A percentile compares a stretch with the other conserved stretches of the same genome.
phyloP scores from a whole-genome alignment of 2,888 invertebrate species.

The Andrena camellia region DNA sequence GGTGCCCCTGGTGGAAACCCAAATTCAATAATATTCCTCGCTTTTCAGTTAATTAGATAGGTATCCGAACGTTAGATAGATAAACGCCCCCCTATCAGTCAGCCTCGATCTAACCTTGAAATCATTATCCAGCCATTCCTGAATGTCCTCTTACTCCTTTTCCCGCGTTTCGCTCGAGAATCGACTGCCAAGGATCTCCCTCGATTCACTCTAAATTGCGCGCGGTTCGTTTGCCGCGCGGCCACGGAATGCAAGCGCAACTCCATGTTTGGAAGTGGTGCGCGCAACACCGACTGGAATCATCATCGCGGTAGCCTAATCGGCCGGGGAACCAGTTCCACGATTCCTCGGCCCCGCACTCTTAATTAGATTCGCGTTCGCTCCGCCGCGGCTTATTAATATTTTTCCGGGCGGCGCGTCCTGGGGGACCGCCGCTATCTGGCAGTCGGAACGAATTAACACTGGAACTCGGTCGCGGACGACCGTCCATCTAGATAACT shows the following conservation, averaged over 20 bases:
- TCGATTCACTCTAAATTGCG: background rate
- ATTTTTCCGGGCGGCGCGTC: conserved; percentile 31
- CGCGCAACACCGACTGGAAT: background rate
- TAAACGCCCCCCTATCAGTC: too few relatives aligned
- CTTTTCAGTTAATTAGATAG: too few relatives aligned
- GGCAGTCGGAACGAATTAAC: conserved; percentile 48
- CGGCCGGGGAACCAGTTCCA: conserved; percentile 43
- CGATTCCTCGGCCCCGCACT: conserved; percentile 31
- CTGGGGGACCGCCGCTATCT: conserved; percentile 24
- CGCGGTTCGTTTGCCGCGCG: background rate
- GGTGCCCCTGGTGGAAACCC: too few relatives aligned
- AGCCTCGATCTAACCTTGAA: background rate
- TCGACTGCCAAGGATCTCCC: conserved; percentile 1
- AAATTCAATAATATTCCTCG: too few relatives aligned
- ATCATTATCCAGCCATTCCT: background rate
- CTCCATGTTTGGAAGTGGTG: conserved; percentile 29
- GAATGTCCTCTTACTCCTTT: background rate
- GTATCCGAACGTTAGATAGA: too few relatives aligned
- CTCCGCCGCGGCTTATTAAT: conserved; percentile 34
- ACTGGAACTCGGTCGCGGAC: conserved; percentile 49
- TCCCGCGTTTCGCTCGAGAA: background rate
- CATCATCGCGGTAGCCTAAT: conserved; percentile 48
- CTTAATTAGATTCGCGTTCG: conserved; percentile 57
- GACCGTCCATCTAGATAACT: conserved; percentile 51
- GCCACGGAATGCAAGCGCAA: background rate